Evolutionary conservation across 2,797 vertebrate genomes (phyloP), one percentile per base, ranked within the genome.

Genomic region (Betta splendens): DNA sequence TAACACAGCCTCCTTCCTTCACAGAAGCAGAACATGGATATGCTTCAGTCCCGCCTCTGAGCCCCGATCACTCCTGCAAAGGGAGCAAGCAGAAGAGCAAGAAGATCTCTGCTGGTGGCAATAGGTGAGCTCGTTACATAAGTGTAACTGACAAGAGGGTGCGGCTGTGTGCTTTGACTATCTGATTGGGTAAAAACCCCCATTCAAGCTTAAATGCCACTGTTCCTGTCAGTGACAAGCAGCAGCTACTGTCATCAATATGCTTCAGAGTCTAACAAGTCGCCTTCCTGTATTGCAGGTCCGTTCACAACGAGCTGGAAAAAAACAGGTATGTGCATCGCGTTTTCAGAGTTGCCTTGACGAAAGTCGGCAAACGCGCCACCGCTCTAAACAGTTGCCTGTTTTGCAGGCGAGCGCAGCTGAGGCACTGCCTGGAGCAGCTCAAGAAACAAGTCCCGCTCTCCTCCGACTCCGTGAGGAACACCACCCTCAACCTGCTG

Each of bases 251-350:
- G 11, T 28, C 3, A 18, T 16, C 3, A 26, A 25, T 23, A 18
- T 32, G 4, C 46, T 33, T 11, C 2, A 21, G 0, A 33, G 15
- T 35, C 62, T 28, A 80, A 42, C 15, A 17, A 10, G 29, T 0
- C 64, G 11, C 84, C 32, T 70, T 31, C 25, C 69, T 62, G 22
- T 28, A 22, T 22, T 51, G 25, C 89, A 98, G 96, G 89, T 94
- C 94, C 20, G 92, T 94, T 69, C 97, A 98, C 85, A 98, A 97
- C n/a, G 95, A 96, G 79, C 81, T 98, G 90, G 96, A 98, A 68
- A 98, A 98, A 72, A 94, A 96, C 89, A 94, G 97, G 97, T 98
- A 90, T 15, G 25, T 46, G 26, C 32, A 8, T 65, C 0, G 21
- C 21, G 46, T 17, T 25, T 39, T 29, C 33, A 21, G 20, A 11